Evolutionary conservation across 37 sponge, comb jelly and placozoan genomes (phyloP), one percentile per base, ranked within the genome.

Genomic region (Geodia barretti): DNA sequence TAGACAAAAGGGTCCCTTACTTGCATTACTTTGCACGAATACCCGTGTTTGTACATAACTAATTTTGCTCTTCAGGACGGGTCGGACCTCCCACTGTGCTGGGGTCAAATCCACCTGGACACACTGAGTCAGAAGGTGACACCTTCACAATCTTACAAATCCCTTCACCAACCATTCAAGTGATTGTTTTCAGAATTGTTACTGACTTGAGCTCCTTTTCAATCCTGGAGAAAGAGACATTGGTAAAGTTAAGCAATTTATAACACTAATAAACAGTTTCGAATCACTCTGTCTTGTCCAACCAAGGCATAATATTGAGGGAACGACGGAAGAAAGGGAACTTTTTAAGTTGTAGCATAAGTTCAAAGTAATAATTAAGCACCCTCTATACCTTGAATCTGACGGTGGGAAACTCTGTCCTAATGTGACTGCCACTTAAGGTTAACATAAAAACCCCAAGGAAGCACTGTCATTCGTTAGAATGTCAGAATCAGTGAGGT

Each of bases 101-200:
- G 32, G 92, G 92, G 63, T 97, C 87, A 82, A 83, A 97, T 74
- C 91, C 88, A 64, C 91, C 47, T 19, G 81, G 87, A 23, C 73
- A 85, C 40, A 34, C 83, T 38, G 65, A 64, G 1, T 88, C 87
- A 59, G 90, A 47, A 17, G 54, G 54, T 47, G 14, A 47, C 7
- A 47, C 54, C 54, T 14, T 64, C 63, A 94, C 14, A 47, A n/a
- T n/a, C 14, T 77, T 37, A 94, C 89, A 23, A 70, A 19, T 0
- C 87, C 94, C 39, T 73, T 47, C 23, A 73, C 47, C 42, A 93
- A 76, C 3, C 94, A n/a, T n/a, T n/a, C 94, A 25, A 25, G 33
- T n/a, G 39, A 38, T n/a, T 36, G 71, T 74, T 41, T 32, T 73
- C 30, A 93, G 78, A 47, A 17, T 47, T 17, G 7, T 47, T 7